A percentile compares a stretch with the other conserved stretches of the same genome.
phyloP scores from a whole-genome alignment of 2,113 vertebrate species.

The Chionis minor region DNA sequence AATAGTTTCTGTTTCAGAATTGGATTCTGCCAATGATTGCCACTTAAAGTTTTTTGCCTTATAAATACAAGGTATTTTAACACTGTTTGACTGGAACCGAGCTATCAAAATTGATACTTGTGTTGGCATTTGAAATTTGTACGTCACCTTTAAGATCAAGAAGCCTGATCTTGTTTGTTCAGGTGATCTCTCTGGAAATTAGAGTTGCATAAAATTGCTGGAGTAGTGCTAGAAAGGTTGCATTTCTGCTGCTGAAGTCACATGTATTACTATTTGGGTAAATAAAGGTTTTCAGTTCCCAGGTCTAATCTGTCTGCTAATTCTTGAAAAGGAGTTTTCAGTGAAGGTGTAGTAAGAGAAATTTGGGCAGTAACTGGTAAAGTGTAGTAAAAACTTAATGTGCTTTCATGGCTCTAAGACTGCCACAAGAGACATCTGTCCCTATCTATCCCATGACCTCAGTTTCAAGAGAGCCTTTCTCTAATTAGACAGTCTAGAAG shows the following conservation, averaged over 20 bases:
- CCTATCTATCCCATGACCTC: not conserved
- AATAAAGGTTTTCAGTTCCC: conserved; percentile 47
- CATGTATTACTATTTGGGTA: not conserved
- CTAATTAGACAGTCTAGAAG: not conserved
- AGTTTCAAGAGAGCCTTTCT: not conserved
- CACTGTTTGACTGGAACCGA: not conserved
- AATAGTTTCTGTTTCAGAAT: not conserved
- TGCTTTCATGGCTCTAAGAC: not conserved
- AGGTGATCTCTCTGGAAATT: not conserved
- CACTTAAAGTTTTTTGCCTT: not conserved
- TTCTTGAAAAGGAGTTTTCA: not conserved
- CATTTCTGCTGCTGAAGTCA: not conserved
- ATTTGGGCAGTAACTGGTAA: not conserved
- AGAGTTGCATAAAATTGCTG: not conserved
- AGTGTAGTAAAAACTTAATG: not conserved
- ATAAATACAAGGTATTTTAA: not conserved
- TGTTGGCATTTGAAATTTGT: not conserved
- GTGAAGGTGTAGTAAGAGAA: not conserved
- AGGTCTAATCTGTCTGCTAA: conserved; percentile 4
- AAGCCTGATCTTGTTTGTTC: not conserved
- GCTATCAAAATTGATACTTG: not conserved
- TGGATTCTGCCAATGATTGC: not conserved
- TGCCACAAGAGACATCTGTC: not conserved
- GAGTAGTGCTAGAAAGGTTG: conserved; percentile 6
- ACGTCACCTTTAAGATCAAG: not conserved